Conservation (phyloP, 2,888 invertebrate species). For the Meloe dianella region DNA sequence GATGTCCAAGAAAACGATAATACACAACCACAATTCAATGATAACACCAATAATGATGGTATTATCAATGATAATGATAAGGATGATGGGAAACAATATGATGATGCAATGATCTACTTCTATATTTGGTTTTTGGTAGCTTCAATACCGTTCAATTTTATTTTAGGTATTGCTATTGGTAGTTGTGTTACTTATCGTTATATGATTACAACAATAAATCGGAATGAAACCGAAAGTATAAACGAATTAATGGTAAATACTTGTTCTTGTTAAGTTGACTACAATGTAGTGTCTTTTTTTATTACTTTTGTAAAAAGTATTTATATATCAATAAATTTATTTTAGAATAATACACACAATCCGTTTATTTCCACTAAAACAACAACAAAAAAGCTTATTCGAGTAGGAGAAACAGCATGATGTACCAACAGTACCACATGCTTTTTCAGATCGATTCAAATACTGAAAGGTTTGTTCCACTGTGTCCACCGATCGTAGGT, state of each 20-base stretch:
- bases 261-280: background rate
- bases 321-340: slow-evolving; percentile 1
- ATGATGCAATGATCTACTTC: background rate
- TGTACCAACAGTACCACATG: no score
- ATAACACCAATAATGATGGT: background rate
- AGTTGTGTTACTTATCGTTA: slow-evolving; percentile 23
- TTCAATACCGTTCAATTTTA: slow-evolving; percentile 16
- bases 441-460: no score
- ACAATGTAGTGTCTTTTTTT: slow-evolving; percentile 5
- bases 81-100: background rate
- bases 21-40: background rate
- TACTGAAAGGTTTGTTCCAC: no score
- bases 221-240: slow-evolving; percentile 17
- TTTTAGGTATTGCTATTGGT: slow-evolving; percentile 22
- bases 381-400: no score
- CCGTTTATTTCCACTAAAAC: no score
- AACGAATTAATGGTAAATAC: slow-evolving; percentile 16
- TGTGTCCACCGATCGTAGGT: no score
- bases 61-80: background rate
- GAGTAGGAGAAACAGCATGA: no score
- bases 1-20: slow-evolving; percentile 14
- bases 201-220: slow-evolving; percentile 11
- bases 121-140: background rate
- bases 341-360: background rate
- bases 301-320: background rate